Percentiles rank a stretch among this genome's conserved stretches.
Conservation (phyloP, 2,888 invertebrate genomes). For the Adineta ricciae region DNA sequence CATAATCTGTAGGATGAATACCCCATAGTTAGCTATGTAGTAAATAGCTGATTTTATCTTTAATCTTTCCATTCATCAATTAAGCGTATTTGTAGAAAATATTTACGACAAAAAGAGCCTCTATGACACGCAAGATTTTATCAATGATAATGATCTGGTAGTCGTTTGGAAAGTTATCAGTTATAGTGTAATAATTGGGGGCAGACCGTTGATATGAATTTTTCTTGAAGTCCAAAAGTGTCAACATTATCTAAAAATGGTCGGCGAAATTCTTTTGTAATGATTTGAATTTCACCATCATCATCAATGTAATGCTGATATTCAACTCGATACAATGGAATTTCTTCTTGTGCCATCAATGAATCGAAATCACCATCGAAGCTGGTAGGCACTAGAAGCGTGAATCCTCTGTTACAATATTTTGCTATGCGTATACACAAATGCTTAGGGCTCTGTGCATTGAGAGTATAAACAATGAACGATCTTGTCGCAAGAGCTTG, state of each 20-base stretch:
- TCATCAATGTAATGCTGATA: not conserved
- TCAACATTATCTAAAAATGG: not conserved
- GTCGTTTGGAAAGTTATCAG: not conserved
- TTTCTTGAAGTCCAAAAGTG: not conserved
- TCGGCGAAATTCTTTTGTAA: slow-evolving; percentile 9
- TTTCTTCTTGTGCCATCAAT: slow-evolving; percentile 7
- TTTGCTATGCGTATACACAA: slow-evolving; percentile 13
- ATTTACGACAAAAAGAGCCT: not conserved
- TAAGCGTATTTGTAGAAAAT: not conserved
- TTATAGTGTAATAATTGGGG: not conserved
- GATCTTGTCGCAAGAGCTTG: slow-evolving; percentile 6
- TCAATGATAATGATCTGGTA: not conserved
- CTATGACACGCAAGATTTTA: not conserved
- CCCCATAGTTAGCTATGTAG: not conserved
- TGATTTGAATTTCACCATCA: not conserved
- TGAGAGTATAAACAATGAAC: slow-evolving; percentile 1
- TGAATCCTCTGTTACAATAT: slow-evolving; percentile 18
- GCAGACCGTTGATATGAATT: not conserved
- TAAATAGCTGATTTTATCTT: not conserved
- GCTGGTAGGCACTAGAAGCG: not conserved
- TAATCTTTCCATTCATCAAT: not conserved
- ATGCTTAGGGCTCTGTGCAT: not conserved
- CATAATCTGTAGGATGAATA: not conserved
- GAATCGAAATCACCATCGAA: slow-evolving; percentile 14
- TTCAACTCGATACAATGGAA: slow-evolving; percentile 1